Percentiles rank a stretch among this genome's conserved stretches.
Conservation (phyloP, 2,888 invertebrate genomes). For the Chloromyia formosa region DNA sequence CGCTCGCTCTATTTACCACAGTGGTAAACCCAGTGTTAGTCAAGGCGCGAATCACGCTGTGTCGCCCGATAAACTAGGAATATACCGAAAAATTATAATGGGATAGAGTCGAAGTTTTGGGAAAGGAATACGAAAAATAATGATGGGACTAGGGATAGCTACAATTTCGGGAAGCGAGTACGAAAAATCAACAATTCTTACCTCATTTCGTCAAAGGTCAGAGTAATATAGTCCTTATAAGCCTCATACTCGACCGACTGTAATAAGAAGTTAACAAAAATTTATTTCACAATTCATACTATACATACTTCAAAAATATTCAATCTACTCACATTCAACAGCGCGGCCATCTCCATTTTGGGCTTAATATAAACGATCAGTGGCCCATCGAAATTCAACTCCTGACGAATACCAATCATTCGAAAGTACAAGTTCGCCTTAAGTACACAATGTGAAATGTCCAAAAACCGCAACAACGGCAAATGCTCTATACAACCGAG, state of each 20-base stretch:
- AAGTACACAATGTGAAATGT: background rate
- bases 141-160: too few species aligned
- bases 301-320: background rate
- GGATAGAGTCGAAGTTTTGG: too few species aligned
- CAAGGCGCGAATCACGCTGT: too few species aligned
- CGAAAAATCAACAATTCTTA: too few species aligned
- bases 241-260: background rate
- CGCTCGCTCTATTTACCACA: too few species aligned
- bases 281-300: too few species aligned
- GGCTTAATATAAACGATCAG: background rate
- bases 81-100: too few species aligned
- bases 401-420: background rate
- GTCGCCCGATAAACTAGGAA: too few species aligned
- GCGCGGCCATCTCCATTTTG: background rate
- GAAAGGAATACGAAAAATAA: too few species aligned
- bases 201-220: background rate
- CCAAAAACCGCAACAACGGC: background rate
- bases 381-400: background rate
- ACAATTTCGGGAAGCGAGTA: too few species aligned
- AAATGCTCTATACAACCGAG: background rate
- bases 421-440: background rate
- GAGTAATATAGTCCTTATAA: background rate
- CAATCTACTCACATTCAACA: background rate
- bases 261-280: background rate
- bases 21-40: too few species aligned